phyloP scores from a whole-genome alignment of 2,113 vertebrate species.

The Hyla sarda region DNA sequence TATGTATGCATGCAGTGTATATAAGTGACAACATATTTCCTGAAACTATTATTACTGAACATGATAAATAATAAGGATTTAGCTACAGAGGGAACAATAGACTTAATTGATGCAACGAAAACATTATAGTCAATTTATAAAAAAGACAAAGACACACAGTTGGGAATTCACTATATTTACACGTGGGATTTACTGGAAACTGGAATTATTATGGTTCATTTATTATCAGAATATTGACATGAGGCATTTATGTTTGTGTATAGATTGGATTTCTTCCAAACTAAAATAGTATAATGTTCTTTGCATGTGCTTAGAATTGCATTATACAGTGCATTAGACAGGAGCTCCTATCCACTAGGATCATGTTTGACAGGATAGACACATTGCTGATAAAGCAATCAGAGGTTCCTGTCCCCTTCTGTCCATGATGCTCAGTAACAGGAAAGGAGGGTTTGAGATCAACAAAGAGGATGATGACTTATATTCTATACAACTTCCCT shows the following conservation, averaged over 20 bases:
- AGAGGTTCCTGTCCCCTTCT: neutral
- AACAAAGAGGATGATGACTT: neutral
- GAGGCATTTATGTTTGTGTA: slow-evolving; percentile 18
- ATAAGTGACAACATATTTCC: slow-evolving; percentile 30
- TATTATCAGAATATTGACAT: slow-evolving; percentile 46
- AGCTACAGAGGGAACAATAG: slow-evolving; percentile 32
- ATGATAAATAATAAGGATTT: slow-evolving; percentile 31
- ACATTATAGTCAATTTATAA: slow-evolving; percentile 42
- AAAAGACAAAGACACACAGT: slow-evolving; percentile 23
- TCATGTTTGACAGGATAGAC: neutral
- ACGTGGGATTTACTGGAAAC: slow-evolving; percentile 53
- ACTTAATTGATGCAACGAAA: slow-evolving; percentile 45
- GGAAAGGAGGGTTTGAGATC: neutral
- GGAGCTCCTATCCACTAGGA: neutral
- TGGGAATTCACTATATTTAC: slow-evolving; percentile 38
- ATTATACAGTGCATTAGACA: neutral
- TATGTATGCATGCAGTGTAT: slow-evolving; percentile 15
- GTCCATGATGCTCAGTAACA: neutral
- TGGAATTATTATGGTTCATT: slow-evolving; percentile 45
- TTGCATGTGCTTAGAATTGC: slow-evolving; percentile 28
- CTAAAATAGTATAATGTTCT: slow-evolving; percentile 29
- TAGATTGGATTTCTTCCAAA: slow-evolving; percentile 43
- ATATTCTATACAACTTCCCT: neutral
- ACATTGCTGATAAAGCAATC: slow-evolving; percentile 8
- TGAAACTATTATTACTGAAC: slow-evolving; percentile 26